Evolutionary conservation across 2,113 vertebrate species (phyloP).

Genomic region (Plecotus auritus): DNA sequence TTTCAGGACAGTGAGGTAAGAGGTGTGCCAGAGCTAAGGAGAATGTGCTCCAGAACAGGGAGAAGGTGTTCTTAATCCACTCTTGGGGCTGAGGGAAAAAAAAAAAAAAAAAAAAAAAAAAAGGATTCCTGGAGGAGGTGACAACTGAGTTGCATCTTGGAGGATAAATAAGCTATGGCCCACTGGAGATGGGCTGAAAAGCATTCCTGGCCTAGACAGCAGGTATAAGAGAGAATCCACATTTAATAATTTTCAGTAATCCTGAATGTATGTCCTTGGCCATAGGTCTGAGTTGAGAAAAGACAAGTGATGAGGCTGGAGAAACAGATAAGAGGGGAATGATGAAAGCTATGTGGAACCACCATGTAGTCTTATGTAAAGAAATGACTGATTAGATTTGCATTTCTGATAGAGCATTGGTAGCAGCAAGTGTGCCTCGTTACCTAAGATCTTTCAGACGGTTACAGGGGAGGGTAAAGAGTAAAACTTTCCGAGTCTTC

Average conservation of each 20-base stretch:
- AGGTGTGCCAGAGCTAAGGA: background rate
- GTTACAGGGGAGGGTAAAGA: background rate
- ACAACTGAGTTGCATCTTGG: background rate
- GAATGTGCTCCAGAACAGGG: background rate
- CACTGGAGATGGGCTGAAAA: background rate
- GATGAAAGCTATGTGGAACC: background rate
- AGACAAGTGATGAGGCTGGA: background rate
- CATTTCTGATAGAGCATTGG: background rate
- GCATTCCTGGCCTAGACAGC: background rate
- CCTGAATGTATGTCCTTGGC: background rate
- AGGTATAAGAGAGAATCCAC: background rate
- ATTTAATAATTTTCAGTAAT: background rate
- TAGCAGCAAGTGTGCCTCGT: background rate
- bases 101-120: background rate
- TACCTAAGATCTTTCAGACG: background rate
- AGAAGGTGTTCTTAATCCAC: background rate
- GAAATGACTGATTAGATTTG: background rate
- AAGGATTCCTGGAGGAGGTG: background rate
- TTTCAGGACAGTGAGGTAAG: background rate
- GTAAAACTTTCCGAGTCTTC: background rate
- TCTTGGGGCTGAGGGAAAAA: background rate
- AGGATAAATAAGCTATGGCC: background rate
- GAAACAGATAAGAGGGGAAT: background rate
- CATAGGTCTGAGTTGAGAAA: background rate
- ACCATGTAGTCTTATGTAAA: background rate